Evolutionary conservation across 1,140 invertebrate species (phyloP), one percentile per base, ranked within the genome.

Genomic region (Drosophila lacertosa): DNA sequence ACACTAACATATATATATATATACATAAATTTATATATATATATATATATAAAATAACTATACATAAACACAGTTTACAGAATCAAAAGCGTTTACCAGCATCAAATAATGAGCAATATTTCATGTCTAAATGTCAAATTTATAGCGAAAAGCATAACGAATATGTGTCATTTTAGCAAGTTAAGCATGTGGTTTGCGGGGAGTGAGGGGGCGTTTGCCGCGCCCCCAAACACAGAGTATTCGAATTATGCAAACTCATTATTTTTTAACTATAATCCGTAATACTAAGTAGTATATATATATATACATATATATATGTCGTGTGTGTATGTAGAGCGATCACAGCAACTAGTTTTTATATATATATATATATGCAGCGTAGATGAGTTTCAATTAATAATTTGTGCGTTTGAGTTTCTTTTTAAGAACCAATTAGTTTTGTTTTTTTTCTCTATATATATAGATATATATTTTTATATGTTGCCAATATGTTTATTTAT

Each of bases 71-170:
- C 42, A 67, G 37, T 37, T 75, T 80, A 86, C 72, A 68, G 74
- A 82, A 83, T 86, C 76, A 76, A 76, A 86, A 86, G 76, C 76
- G 72, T 84, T 86, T 76, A 75, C 57, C 64, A 72, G 72, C 81
- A 70, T 67, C 48, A 86, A 83, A 86, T 73, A 83, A 74, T 77
- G 79, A 83, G 80, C 80, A 83, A 83, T 83, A 83, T 80, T 83
- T 80, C 76, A 83, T 86, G 80, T 83, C 81, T 83, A 73, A 83
- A 83, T 86, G 77, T 83, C 76, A 76, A 86, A 86, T 84, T 72
- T 71, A 77, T 79, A 86, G 72, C 55, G 45, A 71, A 59, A 65
- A 66, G 29, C 47, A 77, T 59, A 79, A 50, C 33, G 60, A 77
- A 74, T 55, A 57, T 73, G 82, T 84, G 81, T 84, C 81, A 84